These are phyloP conservation scores for Troilus luridus DNA, from an alignment of 2,888 invertebrate genomes.

Conservation along the genomic window DNA sequence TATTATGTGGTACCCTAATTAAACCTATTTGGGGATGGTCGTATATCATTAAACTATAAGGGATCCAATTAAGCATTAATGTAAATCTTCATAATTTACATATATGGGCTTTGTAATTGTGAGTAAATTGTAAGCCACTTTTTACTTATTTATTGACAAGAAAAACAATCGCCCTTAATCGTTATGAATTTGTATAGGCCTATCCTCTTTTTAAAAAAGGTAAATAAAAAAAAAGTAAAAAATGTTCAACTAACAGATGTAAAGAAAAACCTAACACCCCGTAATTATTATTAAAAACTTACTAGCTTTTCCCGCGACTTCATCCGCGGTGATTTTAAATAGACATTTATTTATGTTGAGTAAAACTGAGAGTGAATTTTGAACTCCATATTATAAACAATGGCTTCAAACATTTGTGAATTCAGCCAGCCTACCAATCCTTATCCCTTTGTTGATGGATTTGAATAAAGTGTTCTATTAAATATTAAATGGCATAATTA, in stretches of 20 bases:
- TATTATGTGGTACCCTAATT: not conserved
- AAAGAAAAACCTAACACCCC: not conserved
- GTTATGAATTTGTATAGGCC: not conserved
- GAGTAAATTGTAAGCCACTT: not conserved
- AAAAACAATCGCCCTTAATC: constrained; percentile 2
- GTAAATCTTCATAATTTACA: constrained; percentile 25
- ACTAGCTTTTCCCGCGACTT: no score
- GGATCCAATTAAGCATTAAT: not conserved
- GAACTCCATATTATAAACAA: no score
- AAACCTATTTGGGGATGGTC: not conserved
- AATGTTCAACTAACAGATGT: not conserved
- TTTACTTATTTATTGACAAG: constrained; percentile 24
- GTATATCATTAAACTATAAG: not conserved
- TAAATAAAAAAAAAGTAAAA: not conserved
- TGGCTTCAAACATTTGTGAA: no score
- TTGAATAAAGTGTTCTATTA: no score
- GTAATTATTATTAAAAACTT: not conserved
- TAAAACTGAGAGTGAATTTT: no score
- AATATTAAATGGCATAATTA: no score
- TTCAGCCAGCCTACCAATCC: no score
- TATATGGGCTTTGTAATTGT: not conserved
- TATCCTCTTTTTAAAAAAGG: not conserved
- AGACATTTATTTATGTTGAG: no score
- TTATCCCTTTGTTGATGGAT: no score
- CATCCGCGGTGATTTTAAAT: no score